phyloP scores from a whole-genome alignment of 2,888 invertebrate species.

The Nowickia ferox region DNA sequence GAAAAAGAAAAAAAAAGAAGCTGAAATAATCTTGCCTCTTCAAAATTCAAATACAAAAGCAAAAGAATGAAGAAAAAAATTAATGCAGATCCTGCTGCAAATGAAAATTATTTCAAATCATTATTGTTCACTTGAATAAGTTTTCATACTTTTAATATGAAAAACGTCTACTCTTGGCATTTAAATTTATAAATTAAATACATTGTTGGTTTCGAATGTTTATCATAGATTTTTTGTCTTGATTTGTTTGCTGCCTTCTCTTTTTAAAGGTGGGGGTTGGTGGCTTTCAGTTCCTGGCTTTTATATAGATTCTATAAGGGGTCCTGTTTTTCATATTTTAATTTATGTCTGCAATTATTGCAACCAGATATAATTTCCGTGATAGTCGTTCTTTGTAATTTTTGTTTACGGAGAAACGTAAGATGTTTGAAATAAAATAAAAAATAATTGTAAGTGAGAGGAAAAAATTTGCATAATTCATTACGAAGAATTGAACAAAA shows the following conservation, averaged over 20 bases:
- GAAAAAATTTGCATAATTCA: conserved; percentile 77
- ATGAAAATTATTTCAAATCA: conserved; percentile 72
- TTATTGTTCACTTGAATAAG: conserved; percentile 72
- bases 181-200: conserved; percentile 56
- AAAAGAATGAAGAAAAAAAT: not conserved
- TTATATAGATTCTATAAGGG: conserved; percentile 32
- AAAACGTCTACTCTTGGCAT: conserved; percentile 33
- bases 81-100: conserved; percentile 54
- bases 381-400: conserved; percentile 57
- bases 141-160: conserved; percentile 57
- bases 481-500: conserved; percentile 47
- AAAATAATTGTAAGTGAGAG: conserved; percentile 65
- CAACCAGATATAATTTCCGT: conserved; percentile 74
- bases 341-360: conserved; percentile 78
- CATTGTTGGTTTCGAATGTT: conserved; percentile 61
- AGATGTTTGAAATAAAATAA: conserved; percentile 68
- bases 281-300: conserved; percentile 21
- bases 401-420: conserved; percentile 67
- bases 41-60: conserved; percentile 37
- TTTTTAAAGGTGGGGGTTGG: conserved; percentile 38
- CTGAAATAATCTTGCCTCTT: conserved; percentile 65
- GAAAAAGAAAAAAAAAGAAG: conserved; percentile 2
- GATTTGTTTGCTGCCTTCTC: conserved; percentile 23
- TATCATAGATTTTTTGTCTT: conserved; percentile 51
- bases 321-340: conserved; percentile 53